Base-by-base conservation (phyloP, 2,113 vertebrate species). In the Vulpes lagopus region DNA sequence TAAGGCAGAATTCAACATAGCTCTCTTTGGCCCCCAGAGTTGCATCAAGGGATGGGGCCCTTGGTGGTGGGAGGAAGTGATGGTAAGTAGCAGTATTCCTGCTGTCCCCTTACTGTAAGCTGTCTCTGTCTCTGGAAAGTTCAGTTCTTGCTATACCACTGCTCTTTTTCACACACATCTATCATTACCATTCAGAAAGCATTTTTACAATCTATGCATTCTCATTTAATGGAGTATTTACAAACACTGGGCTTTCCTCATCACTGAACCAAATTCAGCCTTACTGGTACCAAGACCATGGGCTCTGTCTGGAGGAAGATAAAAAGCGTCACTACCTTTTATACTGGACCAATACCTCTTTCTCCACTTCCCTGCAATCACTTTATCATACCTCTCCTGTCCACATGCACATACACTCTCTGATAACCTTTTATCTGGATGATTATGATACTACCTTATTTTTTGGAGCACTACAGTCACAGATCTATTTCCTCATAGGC, bases 211-310 rank as follows among this genome's bases (percentile, higher is more conserved):
- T 73, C n/a, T 30, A 8, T n/a, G 17, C 15, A 67, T 91, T 69
- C 23, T 84, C 74, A 35, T 43, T 88, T 78, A 90, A 55, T 69
- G 51, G 32, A 35, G 65, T 64, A 5, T 94, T 79, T 62, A 30
- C 57, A 89, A 79, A 79, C 49, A 59, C 19, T 92, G 32, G 9
- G 5, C 55, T 55, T 93, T 82, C 30, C 57, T 95, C 69, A 30
- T 81, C 30, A 38, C 22, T 83, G 51, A 94, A 78, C 60, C 25
- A 71, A 71, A 82, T 71, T 96, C 71, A 91, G 25, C 65, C 88
- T 65, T 81, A 38, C 19, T 12, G 67, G 80, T 76, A 60, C 22
- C 12, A 74, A 84, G 49, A 89, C 3, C 10, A 64, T 38, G 14
- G 64, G 5, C 35, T 74, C 10, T 20, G 49, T 73, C 53, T 85